phyloP scores from a whole-genome alignment of 2,113 vertebrate genomes.

The Prionailurus bengalensis region DNA sequence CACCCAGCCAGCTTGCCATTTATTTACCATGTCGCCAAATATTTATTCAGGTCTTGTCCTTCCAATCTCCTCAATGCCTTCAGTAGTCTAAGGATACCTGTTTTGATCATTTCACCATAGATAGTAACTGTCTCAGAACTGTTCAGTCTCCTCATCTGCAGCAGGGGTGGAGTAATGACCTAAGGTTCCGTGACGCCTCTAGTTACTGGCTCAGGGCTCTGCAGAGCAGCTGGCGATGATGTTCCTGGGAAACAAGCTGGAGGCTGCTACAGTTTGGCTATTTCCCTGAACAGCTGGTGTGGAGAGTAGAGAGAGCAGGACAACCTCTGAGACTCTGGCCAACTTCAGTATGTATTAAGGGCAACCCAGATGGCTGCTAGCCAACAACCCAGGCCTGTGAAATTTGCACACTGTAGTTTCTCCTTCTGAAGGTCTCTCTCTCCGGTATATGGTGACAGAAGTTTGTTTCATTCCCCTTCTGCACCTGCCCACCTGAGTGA shows the following conservation, averaged over 20 bases:
- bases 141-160: slow-evolving; percentile 6
- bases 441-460: neutral
- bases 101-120: neutral
- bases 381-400: neutral
- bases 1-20: neutral
- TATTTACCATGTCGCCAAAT: neutral
- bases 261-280: slow-evolving; percentile 32
- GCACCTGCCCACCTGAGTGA: neutral
- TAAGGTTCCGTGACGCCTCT: neutral
- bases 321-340: slow-evolving; percentile 47
- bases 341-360: slow-evolving; percentile 57
- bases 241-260: slow-evolving; percentile 59
- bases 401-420: slow-evolving; percentile 13
- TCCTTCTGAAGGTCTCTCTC: slow-evolving; percentile 47
- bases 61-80: neutral
- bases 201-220: slow-evolving; percentile 11
- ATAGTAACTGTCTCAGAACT: neutral
- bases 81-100: neutral
- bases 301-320: slow-evolving; percentile 20
- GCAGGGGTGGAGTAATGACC: neutral
- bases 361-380: slow-evolving; percentile 20
- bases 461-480: neutral
- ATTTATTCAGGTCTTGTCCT: neutral
- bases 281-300: slow-evolving; percentile 65
- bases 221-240: neutral